Evolutionary conservation across 2,888 invertebrate genomes (phyloP).

Genomic region (Drosophila birchii): DNA sequence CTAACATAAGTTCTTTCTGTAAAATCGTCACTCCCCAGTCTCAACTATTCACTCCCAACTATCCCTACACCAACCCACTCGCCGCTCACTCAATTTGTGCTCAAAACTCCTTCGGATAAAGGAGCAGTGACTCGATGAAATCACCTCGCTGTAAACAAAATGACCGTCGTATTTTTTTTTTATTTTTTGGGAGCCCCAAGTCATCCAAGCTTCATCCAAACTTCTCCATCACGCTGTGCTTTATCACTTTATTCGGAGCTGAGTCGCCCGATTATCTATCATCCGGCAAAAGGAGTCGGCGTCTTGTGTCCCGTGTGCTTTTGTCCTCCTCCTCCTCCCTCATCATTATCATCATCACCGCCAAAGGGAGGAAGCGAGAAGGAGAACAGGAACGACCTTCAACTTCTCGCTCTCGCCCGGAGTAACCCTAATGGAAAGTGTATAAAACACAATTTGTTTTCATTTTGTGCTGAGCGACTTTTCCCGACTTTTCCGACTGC

Average conservation of each 20-base stretch:
- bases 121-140: slow-evolving; percentile 18
- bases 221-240: slow-evolving; percentile 32
- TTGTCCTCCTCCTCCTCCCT: not conserved
- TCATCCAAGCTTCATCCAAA: slow-evolving; percentile 18
- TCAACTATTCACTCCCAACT: not conserved
- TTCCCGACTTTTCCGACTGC: slow-evolving; percentile 42
- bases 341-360: slow-evolving; percentile 5
- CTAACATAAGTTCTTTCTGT: too few species aligned
- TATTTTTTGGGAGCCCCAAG: not conserved
- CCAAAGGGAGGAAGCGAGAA: not conserved
- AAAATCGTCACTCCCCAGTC: not conserved
- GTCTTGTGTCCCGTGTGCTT: slow-evolving; percentile 1
- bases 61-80: not conserved
- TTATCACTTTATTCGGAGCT: slow-evolving; percentile 34
- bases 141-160: slow-evolving; percentile 10
- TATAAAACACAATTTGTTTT: slow-evolving; percentile 70
- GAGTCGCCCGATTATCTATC: slow-evolving; percentile 40
- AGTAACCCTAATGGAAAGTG: slow-evolving; percentile 55
- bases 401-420: slow-evolving; percentile 12
- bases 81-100: slow-evolving; percentile 17
- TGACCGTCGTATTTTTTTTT: slow-evolving; percentile 5
- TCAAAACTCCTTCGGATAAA: not conserved
- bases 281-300: slow-evolving; percentile 28
- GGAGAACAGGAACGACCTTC: slow-evolving; percentile 31
- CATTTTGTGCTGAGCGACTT: slow-evolving; percentile 65